These are phyloP conservation scores for Aquatica leii DNA, from an alignment of 2,888 invertebrate species.

Conservation along the genomic window DNA sequence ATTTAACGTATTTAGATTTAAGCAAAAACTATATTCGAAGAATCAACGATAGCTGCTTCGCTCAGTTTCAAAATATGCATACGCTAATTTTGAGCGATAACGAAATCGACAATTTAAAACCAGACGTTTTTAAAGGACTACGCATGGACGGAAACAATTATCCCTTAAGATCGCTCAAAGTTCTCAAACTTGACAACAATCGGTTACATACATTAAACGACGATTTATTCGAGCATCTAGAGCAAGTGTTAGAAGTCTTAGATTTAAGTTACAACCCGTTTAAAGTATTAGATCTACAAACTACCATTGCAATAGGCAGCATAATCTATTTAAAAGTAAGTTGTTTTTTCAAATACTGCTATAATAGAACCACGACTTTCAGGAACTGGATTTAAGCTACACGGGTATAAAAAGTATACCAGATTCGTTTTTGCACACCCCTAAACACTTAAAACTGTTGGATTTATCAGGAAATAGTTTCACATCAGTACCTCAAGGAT, in stretches of 20 bases:
- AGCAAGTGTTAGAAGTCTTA: conserved; percentile 71
- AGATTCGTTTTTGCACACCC: conserved; percentile 72
- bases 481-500: conserved; percentile 65
- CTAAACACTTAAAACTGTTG: conserved; percentile 69
- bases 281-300: conserved; percentile 69
- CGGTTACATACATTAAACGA: conserved; percentile 72
- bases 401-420: conserved; percentile 48
- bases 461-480: conserved; percentile 70
- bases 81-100: conserved; percentile 77
- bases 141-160: conserved; percentile 67
- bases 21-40: conserved; percentile 69
- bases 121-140: conserved; percentile 73
- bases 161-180: conserved; percentile 67
- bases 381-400: conserved; percentile 25
- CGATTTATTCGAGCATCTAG: conserved; percentile 77
- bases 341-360: neutral
- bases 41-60: conserved; percentile 71
- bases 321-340: conserved; percentile 71
- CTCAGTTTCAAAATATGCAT: conserved; percentile 67
- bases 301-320: conserved; percentile 71
- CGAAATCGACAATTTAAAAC: conserved; percentile 67
- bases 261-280: conserved; percentile 80
- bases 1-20: conserved; percentile 67
- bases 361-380: conserved; percentile 47
- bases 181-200: conserved; percentile 75